Evolutionary conservation across 2,888 invertebrate species (phyloP), one percentile per base, ranked within the genome.

Genomic region (Apotomis betuletana): DNA sequence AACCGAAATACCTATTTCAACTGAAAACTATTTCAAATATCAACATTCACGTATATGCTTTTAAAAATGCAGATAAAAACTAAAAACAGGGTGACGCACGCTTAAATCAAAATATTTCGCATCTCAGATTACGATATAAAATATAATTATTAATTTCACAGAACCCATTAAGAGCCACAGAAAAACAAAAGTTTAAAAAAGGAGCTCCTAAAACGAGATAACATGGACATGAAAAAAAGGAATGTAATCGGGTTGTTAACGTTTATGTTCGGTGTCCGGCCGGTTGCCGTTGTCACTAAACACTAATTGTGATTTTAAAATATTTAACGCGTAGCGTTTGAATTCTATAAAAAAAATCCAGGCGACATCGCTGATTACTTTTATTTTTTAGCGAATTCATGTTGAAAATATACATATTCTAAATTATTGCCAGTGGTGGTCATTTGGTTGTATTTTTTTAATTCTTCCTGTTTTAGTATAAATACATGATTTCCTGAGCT

Each of bases 181-280:
- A 79, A 81, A 76, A 75, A 77, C n/a, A 69, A 80, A 83, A 83
- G 80, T 79, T 83, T 79, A 81, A 82, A 80, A 82, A 80, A 80
- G 78, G 80, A 78, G 78, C 76, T 75, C 78, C 77, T 77, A 80
- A 83, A 82, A 82, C 83, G 79, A 80, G 79, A 90, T 90, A 88
- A 89, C 87, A 86, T 86, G 87, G 87, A 88, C 87, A 85, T 81
- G 85, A 83, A 87, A 87, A 87, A 87, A 89, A 86, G 82, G 83
- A 87, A 88, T 87, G 87, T 90, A 87, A 90, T 89, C 90, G 87
- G 86, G 90, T 89, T 90, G 91, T 90, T 86, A 91, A 89, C 81
- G 88, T 87, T 87, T 86, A 71, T 38, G 88, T 88, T 86, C 41
- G 55, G 61, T 51, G 67, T 58, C 49, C 70, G 51, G 13, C 27